Base-by-base conservation (phyloP, 2,888 invertebrate species). In the Drosophila merina region DNA sequence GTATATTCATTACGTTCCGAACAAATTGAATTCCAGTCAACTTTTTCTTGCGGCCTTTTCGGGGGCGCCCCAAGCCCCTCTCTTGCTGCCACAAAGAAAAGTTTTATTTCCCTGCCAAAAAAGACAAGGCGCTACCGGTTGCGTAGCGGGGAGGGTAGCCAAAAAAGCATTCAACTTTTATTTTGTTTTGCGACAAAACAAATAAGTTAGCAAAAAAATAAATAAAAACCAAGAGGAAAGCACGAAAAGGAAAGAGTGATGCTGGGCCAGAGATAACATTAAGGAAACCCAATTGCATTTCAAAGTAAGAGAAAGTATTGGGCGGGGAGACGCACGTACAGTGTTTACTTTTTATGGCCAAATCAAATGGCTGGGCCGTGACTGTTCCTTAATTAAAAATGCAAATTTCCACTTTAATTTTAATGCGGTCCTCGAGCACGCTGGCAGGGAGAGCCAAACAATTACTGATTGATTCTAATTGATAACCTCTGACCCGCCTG, bases 1-100 rank as follows among this genome's bases (percentile, higher is more conserved):
- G 59, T 52, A 62, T 60, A 69, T 76, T 71, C 56, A 74, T 77
- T 66, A 70, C 69, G 67, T 45, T 47, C 59, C 49, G 36, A 57
- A 68, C 73, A 79, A 86, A 86, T 86, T 83, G 72, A 86, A 86
- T 86, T 83, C 66, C 57, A 67, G 71, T 45, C 60, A 81, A 81
- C 77, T 86, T 81, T 82, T 82, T 71, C 30, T 38, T 52, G 55
- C 60, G 71, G 59, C 57, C 69, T 69, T 70, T 60, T 54, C 54
- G 40, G 20, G 20, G 20, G 20, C 20, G 20, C 6, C 28, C 28
- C 28, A 38, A n/a, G 31, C 42, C 28, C 38, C 31, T 49, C 25
- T n/a, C 57, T 6, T 31, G 33, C 38, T 42, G 40, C 58, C 77
- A 64, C 55, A 70, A 75, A 73, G 42, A 42, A 67, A 76, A 62